phyloP scores from a whole-genome alignment of 1,140 invertebrate species.

The Drosophila yakuba region DNA sequence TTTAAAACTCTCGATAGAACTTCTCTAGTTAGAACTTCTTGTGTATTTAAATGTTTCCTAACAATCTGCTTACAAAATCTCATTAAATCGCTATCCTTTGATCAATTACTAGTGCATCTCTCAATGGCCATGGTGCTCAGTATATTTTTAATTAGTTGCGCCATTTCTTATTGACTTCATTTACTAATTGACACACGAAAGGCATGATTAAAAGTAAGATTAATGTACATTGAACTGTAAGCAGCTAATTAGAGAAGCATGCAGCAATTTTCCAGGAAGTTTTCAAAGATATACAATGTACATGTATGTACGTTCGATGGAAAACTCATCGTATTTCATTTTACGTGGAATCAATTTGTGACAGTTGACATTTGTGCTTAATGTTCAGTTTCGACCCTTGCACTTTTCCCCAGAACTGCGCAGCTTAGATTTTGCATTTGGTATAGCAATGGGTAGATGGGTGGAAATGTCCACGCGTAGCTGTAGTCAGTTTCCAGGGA shows the following conservation, averaged over 20 bases:
- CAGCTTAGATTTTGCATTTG: neutral
- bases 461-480: neutral
- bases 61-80: no score
- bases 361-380: neutral
- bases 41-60: no score
- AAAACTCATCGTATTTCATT: neutral
- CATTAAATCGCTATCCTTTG: neutral
- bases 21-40: no score
- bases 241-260: neutral
- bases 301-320: neutral
- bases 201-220: neutral
- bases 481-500: constrained; percentile 1
- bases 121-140: no score
- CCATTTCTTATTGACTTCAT: neutral
- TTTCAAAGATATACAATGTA: neutral
- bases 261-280: neutral
- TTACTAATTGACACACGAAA: neutral
- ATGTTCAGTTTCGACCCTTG: neutral
- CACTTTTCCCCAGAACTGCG: neutral
- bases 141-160: neutral
- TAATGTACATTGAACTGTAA: neutral
- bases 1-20: no score
- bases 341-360: neutral
- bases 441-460: neutral
- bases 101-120: neutral